A percentile compares a stretch with the other conserved stretches of the same genome.
These are phyloP conservation scores for Anniella stebbinsi DNA, from an alignment of 2,797 vertebrate species.

Conservation along the genomic window DNA sequence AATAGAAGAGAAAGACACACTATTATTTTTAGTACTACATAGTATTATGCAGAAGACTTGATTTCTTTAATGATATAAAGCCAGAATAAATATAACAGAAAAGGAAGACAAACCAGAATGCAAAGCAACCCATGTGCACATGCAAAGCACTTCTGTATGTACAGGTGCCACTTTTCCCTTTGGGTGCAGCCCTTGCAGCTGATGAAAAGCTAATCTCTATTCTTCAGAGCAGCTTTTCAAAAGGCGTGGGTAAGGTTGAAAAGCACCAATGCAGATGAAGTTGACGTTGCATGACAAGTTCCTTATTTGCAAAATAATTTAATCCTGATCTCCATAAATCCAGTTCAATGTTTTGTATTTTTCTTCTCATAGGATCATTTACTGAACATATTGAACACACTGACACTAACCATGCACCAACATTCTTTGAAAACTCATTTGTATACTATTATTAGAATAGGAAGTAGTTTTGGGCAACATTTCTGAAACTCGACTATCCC, in stretches of 20 bases:
- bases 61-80: not conserved
- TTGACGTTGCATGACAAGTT: not conserved
- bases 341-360: not conserved
- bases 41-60: not conserved
- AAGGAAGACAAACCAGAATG: not conserved
- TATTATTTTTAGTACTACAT: not conserved
- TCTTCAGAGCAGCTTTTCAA: not conserved
- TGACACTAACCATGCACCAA: not conserved
- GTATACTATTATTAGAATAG: not conserved
- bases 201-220: not conserved
- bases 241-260: too few relatives aligned
- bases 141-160: not conserved
- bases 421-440: not conserved
- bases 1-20: not conserved
- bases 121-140: not conserved
- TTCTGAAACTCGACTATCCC: not conserved
- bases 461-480: not conserved
- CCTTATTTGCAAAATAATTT: not conserved
- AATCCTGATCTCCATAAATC: not conserved
- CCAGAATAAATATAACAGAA: not conserved
- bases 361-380: not conserved
- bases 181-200: not conserved
- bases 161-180: not conserved
- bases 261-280: not conserved
- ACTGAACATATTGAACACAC: too few relatives aligned